Percentiles rank a stretch among this genome's conserved stretches.
These are phyloP conservation scores for Malurus alboscapulatus DNA, from an alignment of 2,113 vertebrate genomes.

Conservation along the genomic window DNA sequence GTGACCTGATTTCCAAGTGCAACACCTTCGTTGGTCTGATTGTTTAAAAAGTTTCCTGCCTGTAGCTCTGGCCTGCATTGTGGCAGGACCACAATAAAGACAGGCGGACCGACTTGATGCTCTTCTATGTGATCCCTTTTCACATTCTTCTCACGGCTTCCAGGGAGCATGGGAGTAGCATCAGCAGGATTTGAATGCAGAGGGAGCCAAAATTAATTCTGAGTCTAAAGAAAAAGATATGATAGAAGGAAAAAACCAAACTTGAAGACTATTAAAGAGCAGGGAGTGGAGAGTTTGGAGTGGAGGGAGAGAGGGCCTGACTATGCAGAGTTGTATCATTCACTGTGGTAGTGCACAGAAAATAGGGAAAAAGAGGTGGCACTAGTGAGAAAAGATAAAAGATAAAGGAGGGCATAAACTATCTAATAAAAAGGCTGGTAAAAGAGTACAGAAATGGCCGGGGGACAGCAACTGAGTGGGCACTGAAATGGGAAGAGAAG, in stretches of 20 bases:
- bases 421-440: neutral
- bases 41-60: neutral
- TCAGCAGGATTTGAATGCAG: neutral
- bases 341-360: neutral
- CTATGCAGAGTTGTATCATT: neutral
- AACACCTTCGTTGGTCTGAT: neutral
- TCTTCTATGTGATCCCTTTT: neutral
- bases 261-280: neutral
- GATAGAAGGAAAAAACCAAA: neutral
- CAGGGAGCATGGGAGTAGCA: accelerated
- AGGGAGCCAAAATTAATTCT: neutral
- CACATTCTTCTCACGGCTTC: neutral
- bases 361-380: neutral
- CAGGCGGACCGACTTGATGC: neutral
- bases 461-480: neutral
- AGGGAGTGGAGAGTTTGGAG: neutral
- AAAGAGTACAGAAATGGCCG: neutral
- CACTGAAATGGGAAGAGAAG: neutral
- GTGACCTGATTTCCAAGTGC: neutral
- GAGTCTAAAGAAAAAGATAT: neutral
- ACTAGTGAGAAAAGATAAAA: neutral
- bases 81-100: neutral
- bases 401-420: neutral
- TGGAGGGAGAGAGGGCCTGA: neutral
- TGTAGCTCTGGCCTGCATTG: neutral